These are phyloP conservation scores for Quadriops clusia DNA, from an alignment of 2,888 invertebrate species.

Conservation along the genomic window DNA sequence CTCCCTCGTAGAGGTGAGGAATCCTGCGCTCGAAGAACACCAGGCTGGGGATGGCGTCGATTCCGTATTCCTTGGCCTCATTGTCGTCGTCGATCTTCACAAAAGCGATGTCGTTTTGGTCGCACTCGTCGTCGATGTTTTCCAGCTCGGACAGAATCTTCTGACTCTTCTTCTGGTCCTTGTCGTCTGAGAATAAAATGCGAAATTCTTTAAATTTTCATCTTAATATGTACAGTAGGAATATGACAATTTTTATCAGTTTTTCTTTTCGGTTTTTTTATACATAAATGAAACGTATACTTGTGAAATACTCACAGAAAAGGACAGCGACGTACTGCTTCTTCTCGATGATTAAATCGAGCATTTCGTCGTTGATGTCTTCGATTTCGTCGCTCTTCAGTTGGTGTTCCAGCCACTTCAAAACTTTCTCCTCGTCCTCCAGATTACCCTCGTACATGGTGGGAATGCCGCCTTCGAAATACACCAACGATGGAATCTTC, in stretches of 20 bases:
- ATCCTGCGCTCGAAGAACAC: slow-evolving; percentile 57
- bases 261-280: not conserved
- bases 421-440: slow-evolving; percentile 79
- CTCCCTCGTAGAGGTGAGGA: slow-evolving; percentile 49
- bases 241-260: not conserved
- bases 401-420: slow-evolving; percentile 78
- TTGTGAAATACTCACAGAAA: slow-evolving; percentile 67
- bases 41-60: slow-evolving; percentile 70
- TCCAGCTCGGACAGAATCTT: slow-evolving; percentile 74
- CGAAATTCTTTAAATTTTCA: not conserved
- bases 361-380: slow-evolving; percentile 89
- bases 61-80: slow-evolving; percentile 83
- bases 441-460: slow-evolving; percentile 72
- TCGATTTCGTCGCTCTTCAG: slow-evolving; percentile 83
- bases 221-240: too few species aligned
- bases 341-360: slow-evolving; percentile 77
- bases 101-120: slow-evolving; percentile 82
- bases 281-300: not conserved
- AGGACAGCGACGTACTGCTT: slow-evolving; percentile 82
- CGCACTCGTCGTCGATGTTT: slow-evolving; percentile 89
- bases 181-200: slow-evolving; percentile 55
- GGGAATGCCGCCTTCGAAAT: slow-evolving; percentile 64
- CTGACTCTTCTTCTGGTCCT: slow-evolving; percentile 81
- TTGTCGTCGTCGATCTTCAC: slow-evolving; percentile 83
- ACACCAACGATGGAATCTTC: slow-evolving; percentile 73